Percentiles rank a stretch among this genome's conserved stretches.
Evolutionary conservation across 2,888 invertebrate genomes (phyloP).

Genomic region (Pristionchus entomophagus): DNA sequence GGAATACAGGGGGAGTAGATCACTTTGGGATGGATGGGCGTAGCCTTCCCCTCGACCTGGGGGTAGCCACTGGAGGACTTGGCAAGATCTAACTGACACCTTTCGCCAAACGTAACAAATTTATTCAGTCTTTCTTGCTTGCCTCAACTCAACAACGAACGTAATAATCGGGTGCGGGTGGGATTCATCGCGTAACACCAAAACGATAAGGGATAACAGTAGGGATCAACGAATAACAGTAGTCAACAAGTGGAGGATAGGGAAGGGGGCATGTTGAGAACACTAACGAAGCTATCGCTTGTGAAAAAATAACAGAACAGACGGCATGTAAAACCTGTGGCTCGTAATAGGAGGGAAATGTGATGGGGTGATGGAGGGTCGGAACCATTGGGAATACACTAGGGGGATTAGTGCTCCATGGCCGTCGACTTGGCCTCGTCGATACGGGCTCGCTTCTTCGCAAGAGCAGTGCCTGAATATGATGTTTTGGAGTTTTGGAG

Average conservation of each 20-base stretch:
- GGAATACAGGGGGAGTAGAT: too few species aligned
- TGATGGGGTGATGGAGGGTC: not conserved
- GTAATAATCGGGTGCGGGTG: not conserved
- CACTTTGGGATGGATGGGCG: too few species aligned
- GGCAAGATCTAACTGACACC: too few species aligned
- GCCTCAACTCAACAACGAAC: constrained; percentile 14
- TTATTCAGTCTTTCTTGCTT: not conserved
- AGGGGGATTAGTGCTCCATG: not conserved
- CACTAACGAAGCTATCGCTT: constrained; percentile 17
- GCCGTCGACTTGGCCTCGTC: constrained; percentile 36
- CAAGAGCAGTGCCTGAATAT: constrained; percentile 36
- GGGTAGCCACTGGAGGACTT: too few species aligned
- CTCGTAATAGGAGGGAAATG: constrained; percentile 31
- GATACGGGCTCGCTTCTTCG: constrained; percentile 42
- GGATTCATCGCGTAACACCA: not conserved
- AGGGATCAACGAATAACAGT: constrained; percentile 18
- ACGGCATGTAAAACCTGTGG: not conserved
- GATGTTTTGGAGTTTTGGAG: too few species aligned
- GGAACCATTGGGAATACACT: not conserved
- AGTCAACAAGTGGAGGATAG: constrained; percentile 21
- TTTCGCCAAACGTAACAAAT: too few species aligned
- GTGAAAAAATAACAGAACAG: not conserved
- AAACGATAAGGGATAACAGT: not conserved
- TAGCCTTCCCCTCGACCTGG: too few species aligned
- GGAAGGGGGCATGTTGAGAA: not conserved